Percentiles rank a stretch among this genome's conserved stretches.
These are phyloP conservation scores for Cavia porcellus DNA, from an alignment of 2,113 vertebrate genomes.

Conservation along the genomic window DNA sequence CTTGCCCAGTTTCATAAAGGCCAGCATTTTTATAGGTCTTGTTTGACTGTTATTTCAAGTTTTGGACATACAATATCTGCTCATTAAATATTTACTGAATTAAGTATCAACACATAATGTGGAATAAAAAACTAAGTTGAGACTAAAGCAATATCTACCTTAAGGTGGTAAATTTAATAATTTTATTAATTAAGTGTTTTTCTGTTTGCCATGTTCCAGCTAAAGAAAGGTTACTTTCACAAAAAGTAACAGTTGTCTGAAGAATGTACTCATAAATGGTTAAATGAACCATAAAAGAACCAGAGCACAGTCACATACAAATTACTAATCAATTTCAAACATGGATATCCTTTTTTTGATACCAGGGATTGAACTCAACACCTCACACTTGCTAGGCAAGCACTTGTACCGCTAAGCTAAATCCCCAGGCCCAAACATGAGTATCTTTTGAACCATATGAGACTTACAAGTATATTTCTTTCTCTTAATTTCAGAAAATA, in stretches of 20 bases:
- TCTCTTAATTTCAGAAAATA: not conserved
- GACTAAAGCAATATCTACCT: not conserved
- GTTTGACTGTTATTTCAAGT: not conserved
- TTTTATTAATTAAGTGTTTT: slow-evolving; percentile 18
- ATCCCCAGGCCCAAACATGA: not conserved
- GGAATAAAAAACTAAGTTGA: not conserved
- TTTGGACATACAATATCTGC: not conserved
- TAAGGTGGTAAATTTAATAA: slow-evolving; percentile 7
- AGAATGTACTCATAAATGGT: not conserved
- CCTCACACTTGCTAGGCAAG: too few species aligned
- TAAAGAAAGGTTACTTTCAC: not conserved
- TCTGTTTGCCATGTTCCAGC: not conserved
- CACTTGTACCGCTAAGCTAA: too few species aligned
- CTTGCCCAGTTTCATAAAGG: not conserved
- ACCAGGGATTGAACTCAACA: too few species aligned
- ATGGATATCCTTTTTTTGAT: too few species aligned
- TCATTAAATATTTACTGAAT: not conserved
- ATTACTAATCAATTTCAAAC: not conserved
- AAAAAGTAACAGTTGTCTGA: not conserved
- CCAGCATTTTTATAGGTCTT: not conserved
- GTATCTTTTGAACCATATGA: accelerated
- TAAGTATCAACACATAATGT: not conserved
- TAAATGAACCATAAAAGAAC: not conserved
- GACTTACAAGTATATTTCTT: not conserved
- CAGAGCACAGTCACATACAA: not conserved